Evolutionary conservation across 2,113 vertebrate genomes (phyloP), one percentile per base, ranked within the genome.

Genomic region (Fregetta grallaria): DNA sequence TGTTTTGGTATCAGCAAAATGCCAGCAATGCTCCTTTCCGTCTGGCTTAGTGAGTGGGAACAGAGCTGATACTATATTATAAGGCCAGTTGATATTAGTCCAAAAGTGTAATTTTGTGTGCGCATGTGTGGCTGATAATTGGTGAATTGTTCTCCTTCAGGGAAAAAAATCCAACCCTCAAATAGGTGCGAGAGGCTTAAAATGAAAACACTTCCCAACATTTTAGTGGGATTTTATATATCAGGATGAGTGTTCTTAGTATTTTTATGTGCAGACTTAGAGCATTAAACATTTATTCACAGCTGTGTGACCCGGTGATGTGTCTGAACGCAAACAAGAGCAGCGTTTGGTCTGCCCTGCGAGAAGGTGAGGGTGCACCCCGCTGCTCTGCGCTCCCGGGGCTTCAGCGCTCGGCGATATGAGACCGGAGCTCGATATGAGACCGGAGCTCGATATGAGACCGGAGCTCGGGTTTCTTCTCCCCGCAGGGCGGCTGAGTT

Each of bases 1-100:
- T 56, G 32, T 74, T 92, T 92, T 94, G 85, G 83, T 91, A 87
- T 71, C 88, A 87, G 95, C 75, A 4, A 86, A 65, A 78, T 84
- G 92, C 47, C 76, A 58, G 52, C 36, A 4, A 0, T 7, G 36
- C 71, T 86, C 65, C 81, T 63, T 58, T 18, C 65, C 3, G 7
- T 8, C 78, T 61, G 78, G 10, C 47, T 32, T 19, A 7, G 55
- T 13, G 66, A 13, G 50, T 76, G 75, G 73, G 78, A 71, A 5
- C 25, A 19, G 79, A 85, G 82, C 86, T 55, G 49, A 17, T 58
- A 2, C 38, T 59, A 4, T 9, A 5, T 20, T 27, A 7, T 7
- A 9, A 27, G 36, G 15, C 7, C 13, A 12, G 11, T 3, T 73
- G 80, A 13, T 68, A 18, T n/a, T 50, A 27, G 12, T 22, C 88